Evolutionary conservation across 1,140 invertebrate genomes (phyloP).

Genomic region (Calephelis virginiensis): DNA sequence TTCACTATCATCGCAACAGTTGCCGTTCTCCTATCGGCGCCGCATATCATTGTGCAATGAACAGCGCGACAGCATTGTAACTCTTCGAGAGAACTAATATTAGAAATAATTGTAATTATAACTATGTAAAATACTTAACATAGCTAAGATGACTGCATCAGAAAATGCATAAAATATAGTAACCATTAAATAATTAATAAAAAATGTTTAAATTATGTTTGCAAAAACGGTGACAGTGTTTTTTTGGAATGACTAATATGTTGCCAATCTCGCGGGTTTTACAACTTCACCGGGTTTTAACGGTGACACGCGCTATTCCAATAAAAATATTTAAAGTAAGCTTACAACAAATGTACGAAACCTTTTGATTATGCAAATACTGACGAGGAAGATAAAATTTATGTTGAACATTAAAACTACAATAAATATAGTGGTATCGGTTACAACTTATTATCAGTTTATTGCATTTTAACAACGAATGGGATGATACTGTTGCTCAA

Average conservation of each 20-base stretch:
- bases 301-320: too few species aligned
- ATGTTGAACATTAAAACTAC: not conserved
- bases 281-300: too few species aligned
- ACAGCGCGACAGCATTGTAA: constrained; percentile 36
- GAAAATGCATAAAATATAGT: not conserved
- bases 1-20: constrained; percentile 98
- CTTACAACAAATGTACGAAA: not conserved
- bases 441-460: too few species aligned
- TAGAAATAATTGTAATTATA: constrained; percentile 52
- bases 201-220: too few species aligned
- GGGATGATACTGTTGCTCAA: too few species aligned
- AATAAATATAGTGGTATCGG: too few species aligned
- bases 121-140: constrained; percentile 43
- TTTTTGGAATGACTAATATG: too few species aligned
- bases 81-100: constrained; percentile 68
- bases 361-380: constrained; percentile 1
- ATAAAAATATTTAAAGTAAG: not conserved
- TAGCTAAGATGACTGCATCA: constrained; percentile 1
- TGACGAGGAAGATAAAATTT: not conserved
- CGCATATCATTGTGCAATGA: constrained; percentile 97
- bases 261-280: too few species aligned
- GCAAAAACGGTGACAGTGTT: too few species aligned
- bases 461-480: too few species aligned
- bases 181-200: too few species aligned
- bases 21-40: constrained; percentile 94